Base-by-base conservation (phyloP, 2,797 vertebrate species). In the Ambastaia sidthimunki region DNA sequence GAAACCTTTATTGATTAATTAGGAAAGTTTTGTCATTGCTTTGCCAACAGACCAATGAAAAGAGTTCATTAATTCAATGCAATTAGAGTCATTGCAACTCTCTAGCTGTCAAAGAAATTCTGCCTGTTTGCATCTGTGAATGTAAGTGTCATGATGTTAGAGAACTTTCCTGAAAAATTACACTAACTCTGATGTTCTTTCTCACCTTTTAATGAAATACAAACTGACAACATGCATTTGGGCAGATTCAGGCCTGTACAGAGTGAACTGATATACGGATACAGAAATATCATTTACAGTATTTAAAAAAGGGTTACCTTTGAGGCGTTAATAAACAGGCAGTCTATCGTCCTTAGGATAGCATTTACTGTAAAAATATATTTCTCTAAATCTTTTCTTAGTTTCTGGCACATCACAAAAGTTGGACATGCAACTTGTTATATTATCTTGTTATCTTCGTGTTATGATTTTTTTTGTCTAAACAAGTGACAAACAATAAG, bases 1-100 rank as follows among this genome's bases (percentile, higher is more conserved):
- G 34, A 44, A 63, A 54, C 21, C 62, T 59, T 71, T 70, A 67
- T 47, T 59, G 68, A 81, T 81, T 76, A 52, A 78, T 78, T 71
- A 34, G 15, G 41, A 19, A 78, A 70, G 76, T 78, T 76, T 44
- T 60, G 55, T 48, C 66, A 60, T 13, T 34, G 41, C 44, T 37
- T 69, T 59, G 41, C 41, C 54, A 78, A 81, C 25, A 34, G 67
- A 55, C 67, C 52, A 81, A 78, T 79, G 48, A 83, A 81, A 72
- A 16, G 7, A 60, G 57, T 63, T 62, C 5, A 60, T 70, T 60
- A 28, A 68, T 59, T 78, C 67, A 63, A 13, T 31, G 55, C 28
- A 78, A 76, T 78, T 78, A 60, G 12, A 59, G 25, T 37, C 44
- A 62, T 13, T 60, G 25, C 44, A 12, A 23, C 59, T 23, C 10